Evolutionary conservation across 2,888 invertebrate genomes (phyloP), one percentile per base, ranked within the genome.

Genomic region (Stenolophus ochropezus): DNA sequence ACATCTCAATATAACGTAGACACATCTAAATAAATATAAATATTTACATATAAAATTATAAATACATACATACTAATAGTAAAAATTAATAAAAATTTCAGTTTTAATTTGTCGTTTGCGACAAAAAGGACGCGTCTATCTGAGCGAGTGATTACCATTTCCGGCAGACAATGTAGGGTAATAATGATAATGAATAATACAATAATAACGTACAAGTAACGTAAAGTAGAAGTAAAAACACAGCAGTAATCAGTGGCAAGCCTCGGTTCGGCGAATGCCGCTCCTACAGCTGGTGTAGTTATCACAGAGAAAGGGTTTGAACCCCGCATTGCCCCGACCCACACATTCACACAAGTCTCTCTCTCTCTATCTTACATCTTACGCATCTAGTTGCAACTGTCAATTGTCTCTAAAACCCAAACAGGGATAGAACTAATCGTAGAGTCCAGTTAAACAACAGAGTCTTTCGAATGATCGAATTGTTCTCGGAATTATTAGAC

Each of bases 291-390:
- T 89, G 88, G 86, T 89, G 88, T 89, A 82, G 73, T 80, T 82
- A 89, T 89, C 89, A 89, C 89, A 89, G 89, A 88, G 88, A 82
- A 82, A 75, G 75, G 69, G 75, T 20, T 74, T 75, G 25, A 74
- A 42, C 81, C 75, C 65, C 88, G 88, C 88, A 90, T 89, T 90
- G 89, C 89, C 89, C 89, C 90, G 87, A 87, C 88, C 89, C 89
- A 85, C 86, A 85, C 84, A 83, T 83, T 83, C 83, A 83, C 83
- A 71, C 27, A 47, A 49, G 42, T 79, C 53, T 75, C 53, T 75
- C 51, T 75, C 53, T 75, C 75, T 75, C 53, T 53, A 75, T 75
- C 73, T 73, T 73, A 47, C 73, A 73, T 49, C 73, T 73, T 75
- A 75, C 75, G 51, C 53, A 75, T 56, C 27, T 73, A 51, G 49